Percentiles rank a stretch among this genome's conserved stretches.
phyloP scores from a whole-genome alignment of 2,113 vertebrate species.

The Acrocephalus arundinaceus region DNA sequence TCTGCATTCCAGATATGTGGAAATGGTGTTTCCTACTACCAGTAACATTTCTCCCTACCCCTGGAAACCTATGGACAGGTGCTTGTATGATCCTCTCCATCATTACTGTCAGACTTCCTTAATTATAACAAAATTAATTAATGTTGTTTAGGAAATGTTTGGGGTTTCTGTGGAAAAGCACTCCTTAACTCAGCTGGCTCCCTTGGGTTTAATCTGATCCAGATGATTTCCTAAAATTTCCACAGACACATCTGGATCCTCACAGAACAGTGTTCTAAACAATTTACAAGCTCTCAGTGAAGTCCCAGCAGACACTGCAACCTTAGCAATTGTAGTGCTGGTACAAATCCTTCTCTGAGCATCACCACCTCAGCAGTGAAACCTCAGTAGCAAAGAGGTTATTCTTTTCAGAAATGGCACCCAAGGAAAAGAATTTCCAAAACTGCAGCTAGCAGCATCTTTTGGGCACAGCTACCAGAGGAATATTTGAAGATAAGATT shows the following conservation, averaged over 20 bases:
- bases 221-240: not conserved
- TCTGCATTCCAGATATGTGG: not conserved
- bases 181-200: not conserved
- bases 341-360: not conserved
- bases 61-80: not conserved
- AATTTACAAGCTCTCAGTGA: not conserved
- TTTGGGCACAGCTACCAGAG: not conserved
- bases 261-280: not conserved
- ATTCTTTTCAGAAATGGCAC: not conserved
- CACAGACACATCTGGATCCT: not conserved
- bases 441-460: not conserved
- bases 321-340: not conserved
- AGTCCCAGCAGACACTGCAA: not conserved
- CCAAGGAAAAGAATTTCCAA: not conserved
- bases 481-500: not conserved
- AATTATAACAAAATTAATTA: not conserved
- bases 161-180: not conserved
- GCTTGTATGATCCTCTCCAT: too few relatives aligned
- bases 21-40: not conserved
- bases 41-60: not conserved
- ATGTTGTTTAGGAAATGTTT: not conserved
- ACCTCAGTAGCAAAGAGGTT: not conserved
- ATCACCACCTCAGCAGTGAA: not conserved
- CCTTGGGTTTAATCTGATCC: not conserved
- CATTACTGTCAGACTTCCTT: not conserved